A percentile compares a stretch with the other conserved stretches of the same genome.
Conservation (phyloP, 1,140 invertebrate species). For the Tetragnatha versicolor region DNA sequence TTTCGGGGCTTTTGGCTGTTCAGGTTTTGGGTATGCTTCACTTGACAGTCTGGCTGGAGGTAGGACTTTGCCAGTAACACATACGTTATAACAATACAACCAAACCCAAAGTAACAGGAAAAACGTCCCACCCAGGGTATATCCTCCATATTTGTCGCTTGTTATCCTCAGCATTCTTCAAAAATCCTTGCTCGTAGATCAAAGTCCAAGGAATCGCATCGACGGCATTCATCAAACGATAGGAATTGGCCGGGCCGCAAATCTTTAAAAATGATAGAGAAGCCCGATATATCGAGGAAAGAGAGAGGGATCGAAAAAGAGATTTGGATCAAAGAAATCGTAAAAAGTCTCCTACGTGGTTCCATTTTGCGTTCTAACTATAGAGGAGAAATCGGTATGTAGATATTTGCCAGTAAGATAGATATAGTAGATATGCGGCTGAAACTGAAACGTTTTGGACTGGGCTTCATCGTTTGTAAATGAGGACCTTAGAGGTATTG, state of each 20-base stretch:
- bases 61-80: too few relatives aligned
- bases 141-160: not conserved
- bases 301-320: not conserved
- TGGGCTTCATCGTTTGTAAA: too few relatives aligned
- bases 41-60: too few relatives aligned
- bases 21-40: too few relatives aligned
- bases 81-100: too few relatives aligned
- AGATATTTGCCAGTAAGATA: not conserved
- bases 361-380: not conserved
- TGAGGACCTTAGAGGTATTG: too few relatives aligned
- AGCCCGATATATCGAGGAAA: not conserved
- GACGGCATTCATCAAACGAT: slow-evolving; percentile 11
- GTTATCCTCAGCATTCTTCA: slow-evolving; percentile 7
- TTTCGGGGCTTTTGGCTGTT: too few relatives aligned
- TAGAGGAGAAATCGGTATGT: not conserved
- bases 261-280: not conserved
- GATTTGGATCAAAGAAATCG: slow-evolving; percentile 32
- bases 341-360: not conserved
- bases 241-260: not conserved
- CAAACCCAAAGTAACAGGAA: too few relatives aligned
- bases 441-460: too few relatives aligned
- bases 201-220: slow-evolving; percentile 28
- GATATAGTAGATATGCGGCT: too few relatives aligned
- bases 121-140: too few relatives aligned
- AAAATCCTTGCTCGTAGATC: slow-evolving; percentile 16